Conservation (phyloP, 1,140 invertebrate genomes). For the Aphis gossypii region DNA sequence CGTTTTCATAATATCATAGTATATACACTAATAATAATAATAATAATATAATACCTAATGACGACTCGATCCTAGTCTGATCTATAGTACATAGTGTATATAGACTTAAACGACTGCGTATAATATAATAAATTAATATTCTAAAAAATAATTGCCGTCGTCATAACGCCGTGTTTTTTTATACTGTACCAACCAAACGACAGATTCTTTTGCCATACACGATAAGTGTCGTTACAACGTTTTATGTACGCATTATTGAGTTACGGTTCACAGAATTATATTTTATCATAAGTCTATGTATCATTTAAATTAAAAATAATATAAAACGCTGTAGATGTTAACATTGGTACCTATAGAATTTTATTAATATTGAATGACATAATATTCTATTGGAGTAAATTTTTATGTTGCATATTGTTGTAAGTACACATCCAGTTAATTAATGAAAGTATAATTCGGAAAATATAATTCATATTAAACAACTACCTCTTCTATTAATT, state of each 20-base stretch:
- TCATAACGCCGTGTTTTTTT: neutral
- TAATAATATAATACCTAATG: neutral
- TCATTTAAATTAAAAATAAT: neutral
- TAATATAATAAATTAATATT: neutral
- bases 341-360: neutral
- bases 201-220: neutral
- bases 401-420: neutral
- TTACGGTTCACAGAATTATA: no score
- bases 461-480: neutral
- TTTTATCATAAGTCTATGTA: neutral
- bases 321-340: neutral
- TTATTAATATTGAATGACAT: neutral
- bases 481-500: neutral
- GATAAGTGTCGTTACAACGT: no score
- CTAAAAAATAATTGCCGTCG: neutral
- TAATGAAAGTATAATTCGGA: neutral
- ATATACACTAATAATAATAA: neutral
- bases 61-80: neutral
- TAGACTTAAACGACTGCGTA: neutral
- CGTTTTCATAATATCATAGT: neutral
- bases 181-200: neutral
- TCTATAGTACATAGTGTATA: neutral
- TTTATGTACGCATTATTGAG: neutral
- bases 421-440: neutral
- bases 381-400: neutral